A percentile compares a stretch with the other conserved stretches of the same genome.
Evolutionary conservation across 2,113 vertebrate genomes (phyloP).

Genomic region (Pan paniscus): DNA sequence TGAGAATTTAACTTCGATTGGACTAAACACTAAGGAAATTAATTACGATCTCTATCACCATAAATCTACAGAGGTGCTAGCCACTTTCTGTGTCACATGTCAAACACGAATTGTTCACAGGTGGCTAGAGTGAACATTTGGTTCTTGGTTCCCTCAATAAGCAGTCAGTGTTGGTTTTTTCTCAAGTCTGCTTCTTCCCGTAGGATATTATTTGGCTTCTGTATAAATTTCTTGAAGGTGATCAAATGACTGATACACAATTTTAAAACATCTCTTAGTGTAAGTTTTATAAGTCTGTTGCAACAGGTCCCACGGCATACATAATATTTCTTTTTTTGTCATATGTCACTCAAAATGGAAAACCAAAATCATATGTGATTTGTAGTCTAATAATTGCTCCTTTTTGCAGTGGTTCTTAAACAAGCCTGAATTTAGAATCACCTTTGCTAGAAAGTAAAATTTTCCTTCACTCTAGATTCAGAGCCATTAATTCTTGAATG

Average conservation of each 20-base stretch:
- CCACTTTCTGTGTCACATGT: background rate
- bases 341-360: slow-evolving; percentile 42
- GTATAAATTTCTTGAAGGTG: slow-evolving; percentile 39
- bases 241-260: slow-evolving; percentile 43
- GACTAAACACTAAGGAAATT: slow-evolving; percentile 55
- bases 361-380: slow-evolving; percentile 43
- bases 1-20: slow-evolving; percentile 49
- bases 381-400: background rate
- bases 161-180: background rate
- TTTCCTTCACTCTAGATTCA: background rate
- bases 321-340: slow-evolving; percentile 21
- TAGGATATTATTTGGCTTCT: background rate
- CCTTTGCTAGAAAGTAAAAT: background rate
- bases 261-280: background rate
- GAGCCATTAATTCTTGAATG: background rate
- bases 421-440: background rate
- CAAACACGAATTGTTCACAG: slow-evolving; percentile 39
- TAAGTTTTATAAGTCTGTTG: slow-evolving; percentile 24
- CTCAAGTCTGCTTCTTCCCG: background rate
- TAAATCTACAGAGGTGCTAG: slow-evolving; percentile 37
- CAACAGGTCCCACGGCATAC: background rate
- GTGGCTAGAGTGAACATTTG: slow-evolving; percentile 36
- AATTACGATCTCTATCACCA: slow-evolving; percentile 28
- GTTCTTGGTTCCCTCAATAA: slow-evolving; percentile 1
- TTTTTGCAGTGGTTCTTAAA: background rate